Evolutionary conservation across 2,113 vertebrate genomes (phyloP).

Genomic region (Syrmaticus mikado): DNA sequence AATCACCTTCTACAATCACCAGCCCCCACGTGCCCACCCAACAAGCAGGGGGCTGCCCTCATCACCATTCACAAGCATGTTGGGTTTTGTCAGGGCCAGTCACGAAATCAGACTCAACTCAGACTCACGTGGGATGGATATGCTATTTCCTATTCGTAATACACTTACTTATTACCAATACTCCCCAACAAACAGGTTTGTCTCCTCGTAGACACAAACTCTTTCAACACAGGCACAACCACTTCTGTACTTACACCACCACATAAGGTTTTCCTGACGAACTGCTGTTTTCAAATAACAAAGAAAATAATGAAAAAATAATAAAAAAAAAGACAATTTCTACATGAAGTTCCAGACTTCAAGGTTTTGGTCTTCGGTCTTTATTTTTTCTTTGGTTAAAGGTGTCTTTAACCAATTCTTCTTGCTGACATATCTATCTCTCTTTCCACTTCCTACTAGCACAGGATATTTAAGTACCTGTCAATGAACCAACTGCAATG

Average conservation of each 20-base stretch:
- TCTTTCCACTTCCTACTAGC: neutral
- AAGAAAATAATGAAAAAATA: neutral
- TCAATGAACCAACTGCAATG: neutral
- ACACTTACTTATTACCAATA: neutral
- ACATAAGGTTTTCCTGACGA: neutral
- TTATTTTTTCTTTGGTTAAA: neutral
- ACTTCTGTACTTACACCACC: neutral
- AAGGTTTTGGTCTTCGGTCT: neutral
- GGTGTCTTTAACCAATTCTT: neutral
- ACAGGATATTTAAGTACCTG: neutral
- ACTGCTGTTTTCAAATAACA: neutral
- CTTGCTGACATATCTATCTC: neutral
- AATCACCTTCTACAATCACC: neutral
- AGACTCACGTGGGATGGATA: neutral
- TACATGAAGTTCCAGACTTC: neutral
- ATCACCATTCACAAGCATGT: neutral
- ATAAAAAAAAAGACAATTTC: neutral
- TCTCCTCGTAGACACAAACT: neutral
- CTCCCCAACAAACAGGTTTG: neutral
- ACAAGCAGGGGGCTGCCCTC: neutral
- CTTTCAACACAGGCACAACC: neutral
- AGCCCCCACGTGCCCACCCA: fast-evolving
- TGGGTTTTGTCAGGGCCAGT: neutral
- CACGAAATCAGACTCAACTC: neutral
- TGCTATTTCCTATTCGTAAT: fast-evolving